Base-by-base conservation (phyloP, 1,140 invertebrate species). In the Leptinotarsa defecta region DNA sequence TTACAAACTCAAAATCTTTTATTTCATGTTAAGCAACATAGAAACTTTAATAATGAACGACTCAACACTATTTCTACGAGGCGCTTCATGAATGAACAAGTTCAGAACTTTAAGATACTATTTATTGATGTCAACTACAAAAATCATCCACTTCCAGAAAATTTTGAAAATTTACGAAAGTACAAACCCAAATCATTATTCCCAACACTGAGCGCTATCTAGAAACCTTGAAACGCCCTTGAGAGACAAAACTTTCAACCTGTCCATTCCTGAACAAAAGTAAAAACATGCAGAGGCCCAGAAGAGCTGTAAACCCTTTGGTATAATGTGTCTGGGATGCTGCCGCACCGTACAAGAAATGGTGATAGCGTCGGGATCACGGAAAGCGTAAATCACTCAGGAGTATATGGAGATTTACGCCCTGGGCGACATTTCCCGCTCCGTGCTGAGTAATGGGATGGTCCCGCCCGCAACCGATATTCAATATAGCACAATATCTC, bases 401-500 rank as follows among this genome's bases (percentile, higher is more conserved):
- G 68, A 43, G 68, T 69, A 69, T 69, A 69, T 69, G 68, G 68
- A 69, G 34, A 69, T 69, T 69, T 48, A 69, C 68, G 68, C 68
- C 68, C 11, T 20, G n/a, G 27, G 43, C 17, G 68, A 69, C 68
- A 48, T 69, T 69, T 69, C 17, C 43, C 27, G 20, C 20, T 65
- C 27, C 64, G n/a, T 15, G 13, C 20, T 65, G 27, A 34, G 17
- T 22, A 24, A 24, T 65, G 64, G 64, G 13, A 13, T 15, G 20
- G 64, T 24, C 17, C 20, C 20, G 20, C 20, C 68, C 22, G 24
- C 43, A 69, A 48, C 68, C 68, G 43, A 69, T 69, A 48, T 69
- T 69, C 68, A 69, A 69, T 69, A 69, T 27, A 69, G 15, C 19
- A 48, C 43, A 65, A 69, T 27, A 69, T 69, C 68, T 69, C 27